These are phyloP conservation scores for Apteryx mantelli DNA, from an alignment of 2,113 vertebrate species.

Conservation along the genomic window DNA sequence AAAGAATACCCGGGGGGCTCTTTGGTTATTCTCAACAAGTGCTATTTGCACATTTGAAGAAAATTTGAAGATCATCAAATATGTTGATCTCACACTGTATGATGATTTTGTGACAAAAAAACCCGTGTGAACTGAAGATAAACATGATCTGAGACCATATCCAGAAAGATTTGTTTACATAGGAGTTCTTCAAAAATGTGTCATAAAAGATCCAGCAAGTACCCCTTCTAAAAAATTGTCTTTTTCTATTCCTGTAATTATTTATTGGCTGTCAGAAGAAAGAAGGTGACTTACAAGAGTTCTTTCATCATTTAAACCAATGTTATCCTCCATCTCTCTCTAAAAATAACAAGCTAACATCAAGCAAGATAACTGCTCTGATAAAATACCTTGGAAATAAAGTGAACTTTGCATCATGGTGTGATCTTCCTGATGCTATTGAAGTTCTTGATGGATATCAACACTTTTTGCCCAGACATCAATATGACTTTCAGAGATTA, in stretches of 20 bases:
- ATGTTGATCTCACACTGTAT: not conserved
- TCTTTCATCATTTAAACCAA: not conserved
- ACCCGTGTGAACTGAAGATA: not conserved
- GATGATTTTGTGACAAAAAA: not conserved
- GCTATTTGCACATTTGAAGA: not conserved
- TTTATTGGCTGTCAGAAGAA: not conserved
- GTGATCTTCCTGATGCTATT: conserved; percentile 29
- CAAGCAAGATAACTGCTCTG: conserved; percentile 3
- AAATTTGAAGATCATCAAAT: not conserved
- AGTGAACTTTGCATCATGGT: not conserved
- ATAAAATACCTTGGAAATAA: conserved; percentile 48
- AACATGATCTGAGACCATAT: not conserved
- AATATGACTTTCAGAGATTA: conserved; percentile 46
- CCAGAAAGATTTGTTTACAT: not conserved
- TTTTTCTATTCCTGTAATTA: not conserved
- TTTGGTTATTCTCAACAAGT: not conserved
- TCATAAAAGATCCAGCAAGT: not conserved
- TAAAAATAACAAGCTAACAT: conserved; percentile 50
- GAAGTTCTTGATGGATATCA: conserved; percentile 47
- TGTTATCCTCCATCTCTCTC: conserved; percentile 31
- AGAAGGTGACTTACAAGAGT: conserved; percentile 46
- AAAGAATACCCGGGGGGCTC: not conserved
- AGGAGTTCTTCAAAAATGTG: not conserved
- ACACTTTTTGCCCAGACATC: conserved; percentile 24
- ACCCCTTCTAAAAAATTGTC: not conserved